A percentile compares a stretch with the other conserved stretches of the same genome.
These are phyloP conservation scores for Datnioides undecimradiatus DNA, from an alignment of 2,113 vertebrate genomes.

Conservation along the genomic window DNA sequence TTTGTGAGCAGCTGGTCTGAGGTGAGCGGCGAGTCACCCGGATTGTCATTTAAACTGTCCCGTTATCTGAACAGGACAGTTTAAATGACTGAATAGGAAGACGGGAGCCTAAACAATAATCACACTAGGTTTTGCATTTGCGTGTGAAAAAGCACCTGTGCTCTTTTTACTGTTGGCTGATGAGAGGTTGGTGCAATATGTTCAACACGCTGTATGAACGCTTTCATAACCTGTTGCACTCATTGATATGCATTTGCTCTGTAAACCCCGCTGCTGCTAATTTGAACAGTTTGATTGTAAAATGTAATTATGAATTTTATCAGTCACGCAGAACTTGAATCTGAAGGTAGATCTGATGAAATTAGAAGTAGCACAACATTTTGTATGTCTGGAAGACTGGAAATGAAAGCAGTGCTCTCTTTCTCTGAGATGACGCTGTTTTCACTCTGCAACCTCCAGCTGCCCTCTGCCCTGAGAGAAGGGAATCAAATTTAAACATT, in stretches of 20 bases:
- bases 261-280: slow-evolving; percentile 1
- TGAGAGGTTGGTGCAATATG: neutral
- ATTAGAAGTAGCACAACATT: slow-evolving; percentile 20
- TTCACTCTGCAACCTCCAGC: slow-evolving; percentile 60
- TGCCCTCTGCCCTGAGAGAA: slow-evolving; percentile 42
- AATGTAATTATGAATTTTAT: neutral
- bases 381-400: slow-evolving; percentile 32
- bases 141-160: neutral
- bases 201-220: neutral
- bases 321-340: neutral
- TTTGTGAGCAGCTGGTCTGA: slow-evolving; percentile 2
- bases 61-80: too few relatives aligned
- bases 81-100: neutral
- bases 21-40: neutral
- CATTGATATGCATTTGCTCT: neutral
- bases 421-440: slow-evolving; percentile 50
- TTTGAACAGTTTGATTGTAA: neutral
- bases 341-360: slow-evolving; percentile 31
- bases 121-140: neutral
- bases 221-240: neutral
- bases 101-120: neutral
- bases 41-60: neutral
- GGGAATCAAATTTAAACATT: slow-evolving; percentile 78
- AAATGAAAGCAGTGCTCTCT: slow-evolving; percentile 43
- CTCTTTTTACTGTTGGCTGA: neutral